phyloP scores from a whole-genome alignment of 2,797 vertebrate genomes.

The Chloroceryle inda region DNA sequence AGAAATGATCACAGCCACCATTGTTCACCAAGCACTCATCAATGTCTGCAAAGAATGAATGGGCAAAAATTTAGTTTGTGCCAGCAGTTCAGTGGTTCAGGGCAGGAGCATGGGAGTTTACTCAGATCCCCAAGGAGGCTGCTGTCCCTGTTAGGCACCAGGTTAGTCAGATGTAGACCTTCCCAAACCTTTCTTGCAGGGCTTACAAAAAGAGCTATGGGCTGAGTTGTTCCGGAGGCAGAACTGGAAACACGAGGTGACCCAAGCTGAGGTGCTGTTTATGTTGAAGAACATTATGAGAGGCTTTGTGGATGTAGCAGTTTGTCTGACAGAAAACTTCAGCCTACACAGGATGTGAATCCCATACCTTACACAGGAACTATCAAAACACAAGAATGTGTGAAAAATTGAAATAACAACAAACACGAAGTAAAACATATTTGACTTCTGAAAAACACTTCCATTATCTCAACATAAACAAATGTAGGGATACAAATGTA shows the following conservation, averaged over 20 bases:
- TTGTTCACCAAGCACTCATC: slow-evolving; percentile 94
- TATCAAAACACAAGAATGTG: background rate
- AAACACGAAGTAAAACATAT: background rate
- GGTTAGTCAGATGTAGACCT: background rate
- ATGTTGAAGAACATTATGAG: background rate
- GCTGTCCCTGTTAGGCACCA: background rate
- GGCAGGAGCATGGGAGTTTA: background rate
- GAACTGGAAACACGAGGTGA: background rate
- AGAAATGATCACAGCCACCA: slow-evolving; percentile 96
- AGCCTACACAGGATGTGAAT: background rate
- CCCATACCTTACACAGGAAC: background rate
- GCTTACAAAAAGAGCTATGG: background rate
- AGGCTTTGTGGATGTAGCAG: background rate
- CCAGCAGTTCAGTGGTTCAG: background rate
- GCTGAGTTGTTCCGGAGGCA: background rate
- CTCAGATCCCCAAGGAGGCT: background rate
- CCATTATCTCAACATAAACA: background rate
- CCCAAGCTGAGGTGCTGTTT: background rate
- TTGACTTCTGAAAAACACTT: background rate
- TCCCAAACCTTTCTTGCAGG: background rate
- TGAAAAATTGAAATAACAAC: background rate
- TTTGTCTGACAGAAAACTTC: background rate
- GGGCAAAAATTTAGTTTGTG: background rate
- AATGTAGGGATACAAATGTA: background rate
- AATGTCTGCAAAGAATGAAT: slow-evolving; percentile 84